Evolutionary conservation across 2,797 vertebrate genomes (phyloP), one percentile per base, ranked within the genome.

Genomic region (Orientallactaga sibirica): DNA sequence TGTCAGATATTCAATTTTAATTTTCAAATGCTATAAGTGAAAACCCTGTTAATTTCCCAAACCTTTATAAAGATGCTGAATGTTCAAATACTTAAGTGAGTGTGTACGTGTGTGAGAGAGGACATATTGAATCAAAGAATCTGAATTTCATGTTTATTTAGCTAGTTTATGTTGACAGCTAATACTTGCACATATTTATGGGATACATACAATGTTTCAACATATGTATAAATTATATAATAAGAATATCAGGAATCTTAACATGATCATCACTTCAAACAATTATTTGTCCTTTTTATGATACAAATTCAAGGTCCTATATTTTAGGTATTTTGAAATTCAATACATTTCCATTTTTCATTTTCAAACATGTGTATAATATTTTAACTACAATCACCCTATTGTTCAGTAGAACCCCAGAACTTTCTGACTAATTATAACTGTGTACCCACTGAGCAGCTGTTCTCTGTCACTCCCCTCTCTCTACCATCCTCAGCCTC

Each of bases 21-120:
- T 79, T 92, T 94, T 83, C 52, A 73, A 16, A 10, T 88, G 22
- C 66, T 73, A 2, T 48, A 25, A 95, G 90, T 4, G 29, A 75
- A 89, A 95, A 27, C 1, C 4, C 5, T 85, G 86, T 90, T 74
- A 88, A 88, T 92, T 82, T 92, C 48, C 16, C 48, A 87, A 86
- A 12, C 1, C 25, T 91, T 94, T 88, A 79, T 83, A 91, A 93
- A 74, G 52, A 73, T 66, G 29, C 11, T 37, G 11, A 27, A 77
- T 55, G 29, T 71, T 79, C 24, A 93, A 48, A 78, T 71, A 82
- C 11, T 43, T 79, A 67, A 5, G 0, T 52, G 64, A 9, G 11
- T 24, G 16, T 71, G 27, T n/a, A 24, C 0, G 1, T 68, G 29
- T 43, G 73, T 66, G 41, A 66, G 73, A 52, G 27, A 68, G 33